Base-by-base conservation (phyloP, 2,113 vertebrate genomes). In the Rhineura floridana region DNA sequence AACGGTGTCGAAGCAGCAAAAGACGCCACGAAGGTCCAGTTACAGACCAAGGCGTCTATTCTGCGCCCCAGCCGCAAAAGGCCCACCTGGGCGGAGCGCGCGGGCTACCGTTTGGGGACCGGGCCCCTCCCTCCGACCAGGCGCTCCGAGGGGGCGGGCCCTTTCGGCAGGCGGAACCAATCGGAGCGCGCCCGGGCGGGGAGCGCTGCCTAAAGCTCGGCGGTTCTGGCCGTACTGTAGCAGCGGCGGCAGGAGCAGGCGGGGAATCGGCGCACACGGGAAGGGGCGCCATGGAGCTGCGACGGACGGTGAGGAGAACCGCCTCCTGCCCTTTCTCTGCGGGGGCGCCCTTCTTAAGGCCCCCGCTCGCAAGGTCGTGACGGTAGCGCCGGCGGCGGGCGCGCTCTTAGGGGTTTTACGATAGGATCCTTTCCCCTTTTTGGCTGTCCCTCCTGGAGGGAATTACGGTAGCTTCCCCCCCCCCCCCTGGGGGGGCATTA, bases 281-380 rank as follows among this genome's bases (percentile, higher is more conserved):
- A 21, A 11, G 46, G 33, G 48, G n/a, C 12, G 77, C 28, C 77
- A 87, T 87, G 86, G 86, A 73, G 78, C 78, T 87, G 67, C 86
- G 67, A 50, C 86, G 78, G 67, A 62, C 78, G 86, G 86, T 87
- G 78, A 87, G 86, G 25, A 5, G 48, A 2, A 5, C 33, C 25
- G 36, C 30, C n/a, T 25, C 48, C 33, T 30, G 1, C 7, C 42
- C 69, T 28, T 2, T 25, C 23, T 21, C 28, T 67, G 52, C 52
- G 52, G 39, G 39, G 5, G 63, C 30, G 28, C 28, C 55, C 65
- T 33, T n/a, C n/a, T n/a, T n/a, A n/a, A n/a, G n/a, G n/a, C n/a
- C n/a, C 65, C 28, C 23, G 63, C 25, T 3, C 1, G 69, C 69
- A 72, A 33, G 65, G 65, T 30, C 65, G n/a, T 39, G 1, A 13